Evolutionary conservation across 1,140 invertebrate genomes (phyloP).

Genomic region (Zaprionus inermis): DNA sequence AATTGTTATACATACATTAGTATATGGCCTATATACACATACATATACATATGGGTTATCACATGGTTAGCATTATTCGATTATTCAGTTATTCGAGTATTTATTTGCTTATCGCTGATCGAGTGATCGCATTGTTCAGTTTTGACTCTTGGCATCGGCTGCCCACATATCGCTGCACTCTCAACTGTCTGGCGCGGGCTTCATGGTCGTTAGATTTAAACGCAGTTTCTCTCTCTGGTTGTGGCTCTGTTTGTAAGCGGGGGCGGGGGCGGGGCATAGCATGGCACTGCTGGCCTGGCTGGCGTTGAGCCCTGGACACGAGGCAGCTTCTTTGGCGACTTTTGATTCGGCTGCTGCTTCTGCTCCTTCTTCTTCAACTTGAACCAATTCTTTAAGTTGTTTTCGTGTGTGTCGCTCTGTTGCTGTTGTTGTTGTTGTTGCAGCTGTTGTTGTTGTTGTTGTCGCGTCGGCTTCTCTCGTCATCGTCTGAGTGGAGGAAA

Average conservation of each 20-base stretch:
- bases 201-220: slow-evolving; percentile 33
- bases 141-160: slow-evolving; percentile 45
- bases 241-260: slow-evolving; percentile 23
- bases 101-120: slow-evolving; percentile 2
- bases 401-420: slow-evolving; percentile 39
- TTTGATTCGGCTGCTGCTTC: background rate
- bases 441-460: slow-evolving; percentile 22
- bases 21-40: slow-evolving; percentile 68
- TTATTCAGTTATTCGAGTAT: slow-evolving; percentile 19
- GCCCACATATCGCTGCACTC: slow-evolving; percentile 63
- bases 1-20: slow-evolving; percentile 61
- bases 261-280: slow-evolving; percentile 4
- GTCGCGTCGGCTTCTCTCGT: slow-evolving; percentile 25
- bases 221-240: slow-evolving; percentile 27
- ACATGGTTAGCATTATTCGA: slow-evolving; percentile 70
- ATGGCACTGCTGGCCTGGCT: slow-evolving; percentile 9
- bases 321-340: slow-evolving; percentile 3
- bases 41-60: slow-evolving; percentile 77
- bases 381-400: slow-evolving; percentile 14
- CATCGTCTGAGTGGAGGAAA: slow-evolving; percentile 9
- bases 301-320: slow-evolving; percentile 11
- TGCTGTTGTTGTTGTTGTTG: slow-evolving; percentile 34
- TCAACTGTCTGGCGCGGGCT: slow-evolving; percentile 60
- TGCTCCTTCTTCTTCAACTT: slow-evolving; percentile 15
- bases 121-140: slow-evolving; percentile 32